phyloP scores from a whole-genome alignment of 1,140 invertebrate species.

The Drosophila ambigua region DNA sequence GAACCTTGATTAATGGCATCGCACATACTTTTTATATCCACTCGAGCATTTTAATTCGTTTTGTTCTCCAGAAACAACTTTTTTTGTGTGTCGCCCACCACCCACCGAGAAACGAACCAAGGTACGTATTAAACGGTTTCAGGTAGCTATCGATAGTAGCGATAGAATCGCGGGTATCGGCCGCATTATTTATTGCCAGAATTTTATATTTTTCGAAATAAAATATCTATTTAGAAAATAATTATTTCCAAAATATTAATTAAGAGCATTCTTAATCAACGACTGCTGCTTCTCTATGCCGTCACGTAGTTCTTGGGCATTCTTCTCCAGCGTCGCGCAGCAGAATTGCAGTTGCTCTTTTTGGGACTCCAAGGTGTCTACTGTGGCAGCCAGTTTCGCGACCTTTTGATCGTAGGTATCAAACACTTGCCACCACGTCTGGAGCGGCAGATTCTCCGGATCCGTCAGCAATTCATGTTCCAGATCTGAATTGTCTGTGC shows the following conservation, averaged over 20 bases:
- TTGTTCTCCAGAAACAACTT: conserved; percentile 45
- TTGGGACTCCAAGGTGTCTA: conserved; percentile 39
- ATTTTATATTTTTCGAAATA: too few species aligned
- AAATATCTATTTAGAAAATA: too few species aligned
- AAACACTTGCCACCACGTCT: conserved; percentile 65
- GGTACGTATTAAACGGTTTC: too few species aligned
- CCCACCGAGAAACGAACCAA: conserved; percentile 14
- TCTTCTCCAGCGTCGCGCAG: conserved; percentile 49
- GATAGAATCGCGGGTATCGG: too few species aligned
- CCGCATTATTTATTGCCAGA: too few species aligned
- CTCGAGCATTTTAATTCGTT: conserved; percentile 54
- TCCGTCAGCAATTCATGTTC: conserved; percentile 58
- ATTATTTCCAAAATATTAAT: not conserved
- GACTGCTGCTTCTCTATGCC: conserved; percentile 55
- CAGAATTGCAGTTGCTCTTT: conserved; percentile 46
- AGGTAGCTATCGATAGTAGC: too few species aligned
- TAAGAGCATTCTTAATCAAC: conserved; percentile 44
- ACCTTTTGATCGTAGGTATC: conserved; percentile 69
- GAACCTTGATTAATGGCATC: not conserved
- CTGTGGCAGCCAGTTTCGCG: conserved; percentile 36
- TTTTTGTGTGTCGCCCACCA: conserved; percentile 46
- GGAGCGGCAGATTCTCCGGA: conserved; percentile 41
- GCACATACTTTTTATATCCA: conserved; percentile 61
- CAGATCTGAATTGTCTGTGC: conserved; percentile 34
- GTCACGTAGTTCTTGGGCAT: conserved; percentile 39